phyloP scores from a whole-genome alignment of 2,888 invertebrate species.

The Drosophila meridiana region DNA sequence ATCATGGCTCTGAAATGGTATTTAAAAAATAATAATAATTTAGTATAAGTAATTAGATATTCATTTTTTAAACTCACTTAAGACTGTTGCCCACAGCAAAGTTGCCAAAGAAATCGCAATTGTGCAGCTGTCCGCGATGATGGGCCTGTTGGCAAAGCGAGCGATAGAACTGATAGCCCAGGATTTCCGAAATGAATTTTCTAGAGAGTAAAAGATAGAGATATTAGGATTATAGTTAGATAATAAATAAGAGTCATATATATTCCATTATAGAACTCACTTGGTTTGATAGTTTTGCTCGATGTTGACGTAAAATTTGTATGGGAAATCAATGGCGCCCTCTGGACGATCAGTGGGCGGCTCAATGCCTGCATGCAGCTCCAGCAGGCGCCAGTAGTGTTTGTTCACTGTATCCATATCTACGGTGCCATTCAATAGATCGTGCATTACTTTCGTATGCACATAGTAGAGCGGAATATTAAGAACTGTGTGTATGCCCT shows the following conservation, averaged over 20 bases:
- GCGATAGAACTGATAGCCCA: conserved; percentile 93
- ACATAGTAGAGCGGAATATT: conserved; percentile 90
- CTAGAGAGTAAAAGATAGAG: conserved; percentile 83
- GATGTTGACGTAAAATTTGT: conserved; percentile 88
- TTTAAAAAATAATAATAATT: not conserved
- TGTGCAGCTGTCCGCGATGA: conserved; percentile 90
- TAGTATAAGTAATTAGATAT: conserved; percentile 45
- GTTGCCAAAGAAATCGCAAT: conserved; percentile 94
- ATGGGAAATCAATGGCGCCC: conserved; percentile 90
- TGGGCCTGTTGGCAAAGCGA: conserved; percentile 90
- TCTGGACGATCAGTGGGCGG: conserved; percentile 88
- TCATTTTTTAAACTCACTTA: conserved; percentile 72
- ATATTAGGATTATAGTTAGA: not conserved
- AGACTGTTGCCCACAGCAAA: conserved; percentile 90
- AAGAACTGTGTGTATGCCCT: conserved; percentile 89
- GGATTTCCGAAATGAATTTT: conserved; percentile 91
- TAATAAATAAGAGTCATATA: not conserved
- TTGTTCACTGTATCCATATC: conserved; percentile 88
- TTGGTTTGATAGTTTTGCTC: conserved; percentile 83
- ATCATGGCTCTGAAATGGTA: conserved; percentile 85
- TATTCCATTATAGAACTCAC: conserved; percentile 47
- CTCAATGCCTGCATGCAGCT: conserved; percentile 88
- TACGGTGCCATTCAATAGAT: conserved; percentile 88
- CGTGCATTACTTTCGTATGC: conserved; percentile 90
- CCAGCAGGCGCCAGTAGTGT: conserved; percentile 89